phyloP scores from a whole-genome alignment of 1,140 invertebrate species.

The Dinothrombium tinctorium region DNA sequence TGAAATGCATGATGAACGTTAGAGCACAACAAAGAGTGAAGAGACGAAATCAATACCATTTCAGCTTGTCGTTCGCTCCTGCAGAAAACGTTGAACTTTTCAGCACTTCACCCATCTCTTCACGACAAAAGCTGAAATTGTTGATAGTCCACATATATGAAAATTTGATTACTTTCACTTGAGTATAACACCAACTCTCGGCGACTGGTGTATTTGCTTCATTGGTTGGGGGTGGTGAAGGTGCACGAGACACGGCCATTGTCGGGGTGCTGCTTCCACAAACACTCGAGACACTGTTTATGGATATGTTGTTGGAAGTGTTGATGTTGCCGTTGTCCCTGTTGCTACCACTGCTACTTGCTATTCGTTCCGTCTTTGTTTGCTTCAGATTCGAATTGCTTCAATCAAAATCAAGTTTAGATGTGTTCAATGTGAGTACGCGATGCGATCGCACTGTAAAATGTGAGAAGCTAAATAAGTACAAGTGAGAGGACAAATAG shows the following conservation, averaged over 20 bases:
- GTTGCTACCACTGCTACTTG: too few relatives aligned
- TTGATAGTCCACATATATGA: conserved; percentile 99
- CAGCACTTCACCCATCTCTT: conserved; percentile 98
- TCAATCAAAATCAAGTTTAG: too few relatives aligned
- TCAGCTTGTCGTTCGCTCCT: conserved; percentile 94
- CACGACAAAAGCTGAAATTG: conserved; percentile 97
- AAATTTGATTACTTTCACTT: conserved; percentile 99
- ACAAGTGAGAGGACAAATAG: too few relatives aligned
- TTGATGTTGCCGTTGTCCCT: too few relatives aligned
- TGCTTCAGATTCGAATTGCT: too few relatives aligned
- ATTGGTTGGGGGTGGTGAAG: neutral
- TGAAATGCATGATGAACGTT: conserved; percentile 18
- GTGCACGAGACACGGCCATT: neutral
- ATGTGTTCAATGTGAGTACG: too few relatives aligned
- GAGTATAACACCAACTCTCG: conserved; percentile 20
- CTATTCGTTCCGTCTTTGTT: too few relatives aligned
- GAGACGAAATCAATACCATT: conserved; percentile 42
- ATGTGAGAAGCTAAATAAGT: too few relatives aligned
- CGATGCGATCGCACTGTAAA: too few relatives aligned
- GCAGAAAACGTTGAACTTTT: conserved; percentile 98
- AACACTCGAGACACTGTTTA: too few relatives aligned
- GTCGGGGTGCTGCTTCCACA: too few relatives aligned
- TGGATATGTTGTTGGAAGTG: too few relatives aligned
- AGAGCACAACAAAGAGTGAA: conserved; percentile 12
- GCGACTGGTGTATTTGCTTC: conserved; percentile 14